Evolutionary conservation across 1,140 invertebrate species (phyloP).

Genomic region (Pseudoatta argentina): DNA sequence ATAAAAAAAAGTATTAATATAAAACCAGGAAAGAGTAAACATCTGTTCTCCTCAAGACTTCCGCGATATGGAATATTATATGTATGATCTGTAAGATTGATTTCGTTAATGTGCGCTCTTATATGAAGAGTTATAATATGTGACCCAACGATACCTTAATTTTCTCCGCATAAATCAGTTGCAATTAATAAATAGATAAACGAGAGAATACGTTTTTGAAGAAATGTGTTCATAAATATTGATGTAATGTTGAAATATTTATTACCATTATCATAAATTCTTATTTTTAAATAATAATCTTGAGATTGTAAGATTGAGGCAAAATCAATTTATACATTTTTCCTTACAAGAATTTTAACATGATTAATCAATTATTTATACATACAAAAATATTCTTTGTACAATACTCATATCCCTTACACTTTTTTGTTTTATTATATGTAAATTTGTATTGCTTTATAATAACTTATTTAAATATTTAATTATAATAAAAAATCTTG

Average conservation of each 20-base stretch:
- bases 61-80: constrained; percentile 42
- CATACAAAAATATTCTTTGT: constrained; percentile 7
- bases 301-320: constrained; percentile 9
- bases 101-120: constrained; percentile 27
- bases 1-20: constrained; percentile 83
- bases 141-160: neutral
- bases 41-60: constrained; percentile 63
- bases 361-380: neutral
- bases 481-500: constrained; percentile 15
- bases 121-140: constrained; percentile 4
- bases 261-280: neutral
- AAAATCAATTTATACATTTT: constrained; percentile 4
- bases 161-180: neutral
- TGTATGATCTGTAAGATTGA: constrained; percentile 38
- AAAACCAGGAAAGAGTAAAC: constrained; percentile 71
- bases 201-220: neutral
- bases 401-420: neutral
- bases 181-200: constrained; percentile 19
- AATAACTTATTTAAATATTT: constrained; percentile 18
- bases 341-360: neutral
- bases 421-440: constrained; percentile 17
- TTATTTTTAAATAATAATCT: neutral
- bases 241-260: neutral
- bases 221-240: neutral
- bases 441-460: constrained; percentile 32